Evolutionary conservation across 2,797 vertebrate genomes (phyloP), one percentile per base, ranked within the genome.

Genomic region (Dallia pectoralis): DNA sequence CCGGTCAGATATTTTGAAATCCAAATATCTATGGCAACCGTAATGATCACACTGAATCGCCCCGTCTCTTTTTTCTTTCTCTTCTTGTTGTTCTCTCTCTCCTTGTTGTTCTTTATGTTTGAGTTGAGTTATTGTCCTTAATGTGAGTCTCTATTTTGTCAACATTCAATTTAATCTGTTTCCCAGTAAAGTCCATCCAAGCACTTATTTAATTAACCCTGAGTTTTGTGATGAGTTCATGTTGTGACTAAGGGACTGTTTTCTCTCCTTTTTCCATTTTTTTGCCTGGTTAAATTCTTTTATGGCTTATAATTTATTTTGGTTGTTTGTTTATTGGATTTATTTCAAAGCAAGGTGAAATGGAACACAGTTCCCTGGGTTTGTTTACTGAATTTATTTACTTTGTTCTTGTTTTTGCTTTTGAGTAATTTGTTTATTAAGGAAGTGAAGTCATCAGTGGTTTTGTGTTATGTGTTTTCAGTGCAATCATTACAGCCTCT

Each of bases 241-340:
- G 67, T 78, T 72, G 72, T 73, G 75, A 81, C 40, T 22, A 11
- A 70, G 73, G 79, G 79, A 48, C 9, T 40, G 56, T 33, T 29
- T 83, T 89, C 85, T 86, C 79, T 86, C 81, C 30, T 77, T 87
- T 83, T 87, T 59, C 3, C 25, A 9, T 22, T 93, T 91, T 40
- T 92, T 93, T 92, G 91, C 91, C 92, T 93, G 88, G 86, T 89
- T 88, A 89, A 87, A 79, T 69, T 76, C 82, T 89, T 85, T 83
- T 84, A 76, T 76, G 67, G 72, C 75, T 84, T 68, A 75, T 79
- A 44, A n/a, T n/a, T n/a, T n/a, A n/a, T n/a, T n/a, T 70, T 72
- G 19, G 74, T 59, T 76, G 70, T 84, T 85, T 81, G 68, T 53
- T 70, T 77, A 77, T 53, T 36, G 32, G 73, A 64, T 81, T 71